Conservation (phyloP, 2,797 vertebrate species). For the Scyliorhinus canicula region DNA sequence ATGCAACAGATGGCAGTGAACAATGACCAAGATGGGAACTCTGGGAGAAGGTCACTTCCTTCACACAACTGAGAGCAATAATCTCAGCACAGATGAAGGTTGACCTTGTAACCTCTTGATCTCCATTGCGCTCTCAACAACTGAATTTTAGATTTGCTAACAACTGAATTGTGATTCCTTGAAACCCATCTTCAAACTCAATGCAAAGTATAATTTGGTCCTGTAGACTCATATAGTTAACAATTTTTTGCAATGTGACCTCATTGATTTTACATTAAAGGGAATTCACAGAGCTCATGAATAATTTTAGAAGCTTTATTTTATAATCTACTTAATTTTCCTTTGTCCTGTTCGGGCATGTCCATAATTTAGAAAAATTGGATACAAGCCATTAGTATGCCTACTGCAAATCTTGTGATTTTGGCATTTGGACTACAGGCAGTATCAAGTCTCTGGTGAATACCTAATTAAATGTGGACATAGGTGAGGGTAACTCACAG, state of each 20-base stretch:
- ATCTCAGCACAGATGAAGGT: not conserved
- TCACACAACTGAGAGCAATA: not conserved
- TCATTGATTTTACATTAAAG: not conserved
- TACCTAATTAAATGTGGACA: too few relatives aligned
- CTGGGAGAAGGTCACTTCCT: not conserved
- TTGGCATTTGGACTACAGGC: too few relatives aligned
- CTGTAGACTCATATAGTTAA: not conserved
- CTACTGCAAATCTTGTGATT: too few relatives aligned
- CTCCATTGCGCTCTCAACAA: not conserved
- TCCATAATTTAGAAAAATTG: too few relatives aligned
- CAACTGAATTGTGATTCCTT: not conserved
- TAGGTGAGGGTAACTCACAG: too few relatives aligned
- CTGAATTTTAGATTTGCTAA: not conserved
- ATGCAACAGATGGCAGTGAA: not conserved
- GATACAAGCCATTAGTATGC: too few relatives aligned
- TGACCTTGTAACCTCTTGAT: not conserved
- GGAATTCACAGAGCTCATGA: conserved; percentile 18
- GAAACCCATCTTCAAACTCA: not conserved
- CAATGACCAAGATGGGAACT: not conserved
- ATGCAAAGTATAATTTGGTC: not conserved
- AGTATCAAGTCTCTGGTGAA: too few relatives aligned
- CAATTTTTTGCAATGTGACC: not conserved
- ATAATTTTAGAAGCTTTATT: not conserved
- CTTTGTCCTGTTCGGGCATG: too few relatives aligned
- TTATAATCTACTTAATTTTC: not conserved